These are phyloP conservation scores for Papio anubis DNA, from an alignment of 2,113 vertebrate species.

Conservation along the genomic window DNA sequence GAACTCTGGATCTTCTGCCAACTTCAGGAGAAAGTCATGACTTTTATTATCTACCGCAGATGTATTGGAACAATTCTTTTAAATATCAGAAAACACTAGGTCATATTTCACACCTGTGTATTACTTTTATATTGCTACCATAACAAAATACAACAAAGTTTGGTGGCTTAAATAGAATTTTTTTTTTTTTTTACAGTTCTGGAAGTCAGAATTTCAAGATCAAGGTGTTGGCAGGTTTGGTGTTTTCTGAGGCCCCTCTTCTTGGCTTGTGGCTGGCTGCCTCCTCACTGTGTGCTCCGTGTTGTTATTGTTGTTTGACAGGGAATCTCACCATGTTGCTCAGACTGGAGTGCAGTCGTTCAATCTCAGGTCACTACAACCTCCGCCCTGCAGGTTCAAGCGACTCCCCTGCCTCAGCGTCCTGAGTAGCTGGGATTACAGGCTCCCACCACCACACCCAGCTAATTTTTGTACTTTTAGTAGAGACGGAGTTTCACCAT, in stretches of 20 bases:
- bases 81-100: not conserved
- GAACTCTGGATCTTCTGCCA: not conserved
- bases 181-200: not conserved
- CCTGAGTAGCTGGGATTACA: too few relatives aligned
- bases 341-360: too few relatives aligned
- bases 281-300: not conserved
- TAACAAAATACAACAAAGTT: not conserved
- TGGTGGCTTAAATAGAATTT: not conserved
- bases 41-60: not conserved
- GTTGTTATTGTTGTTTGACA: not conserved
- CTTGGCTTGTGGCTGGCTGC: not conserved
- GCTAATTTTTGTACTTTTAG: too few relatives aligned
- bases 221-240: not conserved
- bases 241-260: not conserved
- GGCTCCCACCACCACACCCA: fast-evolving
- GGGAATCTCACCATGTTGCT: too few relatives aligned
- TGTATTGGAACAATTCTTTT: not conserved
- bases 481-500: too few relatives aligned
- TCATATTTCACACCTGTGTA: not conserved
- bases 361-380: too few relatives aligned
- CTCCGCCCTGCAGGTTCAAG: too few relatives aligned
- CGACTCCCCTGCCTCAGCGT: too few relatives aligned
- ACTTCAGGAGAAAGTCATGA: not conserved
- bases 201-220: not conserved
- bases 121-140: not conserved